Conservation (phyloP, 2,888 invertebrate species). For the Neoaliturus tenellus region DNA sequence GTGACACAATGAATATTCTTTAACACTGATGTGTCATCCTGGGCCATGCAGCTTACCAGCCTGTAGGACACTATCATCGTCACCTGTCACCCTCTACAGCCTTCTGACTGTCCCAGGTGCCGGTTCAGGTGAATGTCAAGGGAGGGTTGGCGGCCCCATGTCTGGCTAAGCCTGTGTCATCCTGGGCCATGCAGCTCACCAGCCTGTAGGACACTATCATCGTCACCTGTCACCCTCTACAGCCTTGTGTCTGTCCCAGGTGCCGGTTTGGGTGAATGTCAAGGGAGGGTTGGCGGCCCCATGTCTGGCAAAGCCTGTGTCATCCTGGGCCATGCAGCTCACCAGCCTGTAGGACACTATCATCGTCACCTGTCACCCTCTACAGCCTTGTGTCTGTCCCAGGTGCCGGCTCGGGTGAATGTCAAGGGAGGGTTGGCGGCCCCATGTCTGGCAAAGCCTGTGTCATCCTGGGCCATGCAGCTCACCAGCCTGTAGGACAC, state of each 20-base stretch:
- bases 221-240: neutral
- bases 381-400: too few relatives aligned
- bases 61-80: too few relatives aligned
- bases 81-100: too few relatives aligned
- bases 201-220: neutral
- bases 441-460: neutral
- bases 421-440: neutral
- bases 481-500: too few relatives aligned
- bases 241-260: too few relatives aligned
- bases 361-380: too few relatives aligned
- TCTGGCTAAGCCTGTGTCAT: neutral
- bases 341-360: neutral
- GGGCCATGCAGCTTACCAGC: too few relatives aligned
- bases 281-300: neutral
- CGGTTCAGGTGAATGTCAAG: neutral
- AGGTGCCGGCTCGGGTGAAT: slow-evolving; percentile 4
- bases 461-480: too few relatives aligned
- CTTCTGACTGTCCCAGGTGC: too few relatives aligned
- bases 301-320: neutral
- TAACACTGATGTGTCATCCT: too few relatives aligned
- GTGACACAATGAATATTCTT: too few relatives aligned
- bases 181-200: neutral
- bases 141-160: neutral
- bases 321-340: neutral
- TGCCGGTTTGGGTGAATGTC: neutral